Percentiles rank a stretch among this genome's conserved stretches.
Conservation (phyloP, 2,888 invertebrate genomes). For the Stomorhina lunata region DNA sequence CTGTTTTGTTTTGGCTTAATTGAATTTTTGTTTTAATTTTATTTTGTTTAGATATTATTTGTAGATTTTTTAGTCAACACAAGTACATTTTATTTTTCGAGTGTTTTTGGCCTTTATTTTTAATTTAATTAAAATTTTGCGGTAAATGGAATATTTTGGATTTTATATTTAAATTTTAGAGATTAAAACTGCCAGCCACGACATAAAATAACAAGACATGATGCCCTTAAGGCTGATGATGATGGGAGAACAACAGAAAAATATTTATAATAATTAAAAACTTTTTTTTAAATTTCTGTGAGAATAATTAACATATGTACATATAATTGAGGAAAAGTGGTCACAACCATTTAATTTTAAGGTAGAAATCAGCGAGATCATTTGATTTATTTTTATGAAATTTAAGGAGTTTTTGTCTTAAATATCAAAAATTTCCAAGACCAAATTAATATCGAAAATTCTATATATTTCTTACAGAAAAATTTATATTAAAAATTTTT, state of each 20-base stretch:
- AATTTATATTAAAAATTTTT: no score
- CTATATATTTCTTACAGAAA: no score
- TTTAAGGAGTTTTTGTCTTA: no score
- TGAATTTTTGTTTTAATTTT: slow-evolving; percentile 15
- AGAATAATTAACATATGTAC: neutral
- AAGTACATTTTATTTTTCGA: neutral
- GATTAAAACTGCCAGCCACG: slow-evolving; percentile 5
- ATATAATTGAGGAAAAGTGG: no score
- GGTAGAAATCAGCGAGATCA: neutral
- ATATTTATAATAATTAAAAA: slow-evolving; percentile 12
- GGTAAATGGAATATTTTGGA: slow-evolving; percentile 31
- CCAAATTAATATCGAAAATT: no score
- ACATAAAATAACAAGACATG: neutral
- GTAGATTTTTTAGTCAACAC: neutral
- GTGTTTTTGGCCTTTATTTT: slow-evolving; percentile 22
- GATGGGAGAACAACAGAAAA: neutral
- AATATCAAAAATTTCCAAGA: no score
- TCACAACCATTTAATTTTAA: no score
- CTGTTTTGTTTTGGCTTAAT: slow-evolving; percentile 18
- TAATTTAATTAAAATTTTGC: slow-evolving; percentile 60
- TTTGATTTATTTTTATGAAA: neutral
- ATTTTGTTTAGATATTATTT: neutral
- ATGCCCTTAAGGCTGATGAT: slow-evolving; percentile 27
- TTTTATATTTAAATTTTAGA: slow-evolving; percentile 40
- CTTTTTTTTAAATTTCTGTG: neutral